Evolutionary conservation across 2,797 vertebrate species (phyloP).

Genomic region (Menidia menidia): DNA sequence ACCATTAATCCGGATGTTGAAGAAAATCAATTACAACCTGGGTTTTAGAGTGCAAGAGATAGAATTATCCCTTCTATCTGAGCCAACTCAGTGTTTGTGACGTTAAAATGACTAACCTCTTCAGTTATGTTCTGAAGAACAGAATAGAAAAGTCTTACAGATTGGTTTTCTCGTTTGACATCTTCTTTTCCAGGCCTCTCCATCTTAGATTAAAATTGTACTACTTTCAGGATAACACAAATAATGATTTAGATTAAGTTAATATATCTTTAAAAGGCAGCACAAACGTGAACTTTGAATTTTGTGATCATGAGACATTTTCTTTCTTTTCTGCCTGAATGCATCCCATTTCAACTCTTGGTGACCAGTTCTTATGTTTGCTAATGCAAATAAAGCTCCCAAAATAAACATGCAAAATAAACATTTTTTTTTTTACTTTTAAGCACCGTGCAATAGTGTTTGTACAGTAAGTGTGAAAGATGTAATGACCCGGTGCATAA

Average conservation of each 20-base stretch:
- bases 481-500: background rate
- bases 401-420: slow-evolving; percentile 79
- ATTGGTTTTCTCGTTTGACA: slow-evolving; percentile 33
- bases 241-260: slow-evolving; percentile 33
- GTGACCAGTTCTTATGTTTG: slow-evolving; percentile 63
- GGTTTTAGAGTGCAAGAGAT: slow-evolving; percentile 9
- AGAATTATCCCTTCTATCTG: slow-evolving; percentile 27
- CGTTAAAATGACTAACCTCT: slow-evolving; percentile 33
- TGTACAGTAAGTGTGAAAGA: slow-evolving; percentile 32
- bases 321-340: background rate
- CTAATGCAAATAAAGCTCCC: slow-evolving; percentile 71
- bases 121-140: slow-evolving; percentile 9
- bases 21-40: slow-evolving; percentile 5
- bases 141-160: slow-evolving; percentile 21
- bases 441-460: slow-evolving; percentile 28
- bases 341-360: background rate
- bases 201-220: slow-evolving; percentile 31
- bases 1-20: slow-evolving; percentile 1
- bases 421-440: no score
- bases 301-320: slow-evolving; percentile 24
- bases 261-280: slow-evolving; percentile 37
- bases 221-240: slow-evolving; percentile 31
- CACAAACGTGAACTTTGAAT: slow-evolving; percentile 50
- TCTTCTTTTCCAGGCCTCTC: slow-evolving; percentile 26
- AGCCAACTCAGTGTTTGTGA: slow-evolving; percentile 15